phyloP scores from a whole-genome alignment of 1,140 invertebrate species.

The Bradysia coprophila region DNA sequence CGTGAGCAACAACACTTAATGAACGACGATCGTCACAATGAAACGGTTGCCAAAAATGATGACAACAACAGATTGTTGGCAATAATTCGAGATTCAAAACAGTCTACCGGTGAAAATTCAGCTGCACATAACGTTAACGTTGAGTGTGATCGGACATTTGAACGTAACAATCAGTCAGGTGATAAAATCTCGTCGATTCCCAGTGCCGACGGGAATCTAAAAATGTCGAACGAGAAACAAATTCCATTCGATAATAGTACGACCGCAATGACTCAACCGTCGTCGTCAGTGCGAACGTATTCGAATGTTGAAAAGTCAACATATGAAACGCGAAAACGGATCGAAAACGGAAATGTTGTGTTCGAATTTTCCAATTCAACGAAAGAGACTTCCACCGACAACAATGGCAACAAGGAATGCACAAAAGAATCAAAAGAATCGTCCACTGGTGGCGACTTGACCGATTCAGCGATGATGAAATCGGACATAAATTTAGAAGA shows the following conservation, averaged over 20 bases:
- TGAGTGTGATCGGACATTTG: background rate
- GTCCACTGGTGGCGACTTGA: too few species aligned
- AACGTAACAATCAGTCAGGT: background rate
- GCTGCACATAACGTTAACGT: background rate
- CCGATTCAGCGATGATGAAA: too few species aligned
- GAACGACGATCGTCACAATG: slow-evolving; percentile 5
- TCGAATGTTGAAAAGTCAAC: slow-evolving; percentile 21
- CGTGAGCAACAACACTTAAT: slow-evolving; percentile 11
- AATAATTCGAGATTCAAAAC: slow-evolving; percentile 27
- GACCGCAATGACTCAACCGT: too few species aligned
- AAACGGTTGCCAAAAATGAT: slow-evolving; percentile 10
- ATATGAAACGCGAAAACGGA: slow-evolving; percentile 16
- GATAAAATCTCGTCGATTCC: background rate
- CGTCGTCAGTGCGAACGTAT: slow-evolving; percentile 9
- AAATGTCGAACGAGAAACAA: slow-evolving; percentile 18
- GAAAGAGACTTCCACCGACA: slow-evolving; percentile 10
- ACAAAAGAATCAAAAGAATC: background rate
- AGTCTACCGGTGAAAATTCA: background rate
- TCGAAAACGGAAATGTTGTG: slow-evolving; percentile 19
- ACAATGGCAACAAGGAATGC: slow-evolving; percentile 3
- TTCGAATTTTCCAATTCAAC: slow-evolving; percentile 14
- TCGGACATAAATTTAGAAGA: background rate
- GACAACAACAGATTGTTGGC: slow-evolving; percentile 28
- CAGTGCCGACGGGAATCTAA: slow-evolving; percentile 6
- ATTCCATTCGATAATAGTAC: slow-evolving; percentile 2